Evolutionary conservation across 2,888 invertebrate genomes (phyloP).

Genomic region (Diaprepes abbreviatus): DNA sequence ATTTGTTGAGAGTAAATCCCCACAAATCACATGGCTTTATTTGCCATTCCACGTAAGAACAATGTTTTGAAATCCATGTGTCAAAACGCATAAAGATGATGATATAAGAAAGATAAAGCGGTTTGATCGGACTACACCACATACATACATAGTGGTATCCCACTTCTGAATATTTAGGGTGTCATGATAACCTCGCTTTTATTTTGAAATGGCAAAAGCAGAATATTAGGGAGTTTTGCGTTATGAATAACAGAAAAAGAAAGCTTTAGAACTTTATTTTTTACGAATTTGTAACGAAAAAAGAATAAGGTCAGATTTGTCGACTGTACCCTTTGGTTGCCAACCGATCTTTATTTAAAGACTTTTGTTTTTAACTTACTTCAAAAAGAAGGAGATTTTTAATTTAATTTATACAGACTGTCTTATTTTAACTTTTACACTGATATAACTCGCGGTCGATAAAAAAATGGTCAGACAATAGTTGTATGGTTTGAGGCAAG

Average conservation of each 20-base stretch:
- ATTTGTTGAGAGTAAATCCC: slow-evolving; percentile 46
- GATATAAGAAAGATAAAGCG: slow-evolving; percentile 61
- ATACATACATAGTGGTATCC: slow-evolving; percentile 62
- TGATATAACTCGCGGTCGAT: no score
- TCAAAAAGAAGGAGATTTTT: no score
- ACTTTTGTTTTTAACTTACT: no score
- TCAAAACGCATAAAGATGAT: slow-evolving; percentile 60
- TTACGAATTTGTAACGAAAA: background rate
- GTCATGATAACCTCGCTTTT: slow-evolving; percentile 57
- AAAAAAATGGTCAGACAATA: no score
- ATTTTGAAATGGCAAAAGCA: slow-evolving; percentile 26
- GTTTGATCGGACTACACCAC: slow-evolving; percentile 58
- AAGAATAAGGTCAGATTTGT: no score
- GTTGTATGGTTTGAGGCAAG: no score
- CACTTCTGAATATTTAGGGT: slow-evolving; percentile 67
- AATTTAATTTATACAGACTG: no score
- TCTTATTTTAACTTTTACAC: no score
- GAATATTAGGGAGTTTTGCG: slow-evolving; percentile 20
- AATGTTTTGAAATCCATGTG: slow-evolving; percentile 60
- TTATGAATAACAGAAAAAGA: background rate
- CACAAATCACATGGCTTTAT: slow-evolving; percentile 51
- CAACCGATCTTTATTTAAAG: no score
- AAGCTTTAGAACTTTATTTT: background rate
- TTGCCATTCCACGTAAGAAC: slow-evolving; percentile 60
- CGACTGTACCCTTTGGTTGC: no score